Percentiles rank a stretch among this genome's conserved stretches.
These are phyloP conservation scores for Leptobrachium leishanense DNA, from an alignment of 2,113 vertebrate genomes.

Conservation along the genomic window DNA sequence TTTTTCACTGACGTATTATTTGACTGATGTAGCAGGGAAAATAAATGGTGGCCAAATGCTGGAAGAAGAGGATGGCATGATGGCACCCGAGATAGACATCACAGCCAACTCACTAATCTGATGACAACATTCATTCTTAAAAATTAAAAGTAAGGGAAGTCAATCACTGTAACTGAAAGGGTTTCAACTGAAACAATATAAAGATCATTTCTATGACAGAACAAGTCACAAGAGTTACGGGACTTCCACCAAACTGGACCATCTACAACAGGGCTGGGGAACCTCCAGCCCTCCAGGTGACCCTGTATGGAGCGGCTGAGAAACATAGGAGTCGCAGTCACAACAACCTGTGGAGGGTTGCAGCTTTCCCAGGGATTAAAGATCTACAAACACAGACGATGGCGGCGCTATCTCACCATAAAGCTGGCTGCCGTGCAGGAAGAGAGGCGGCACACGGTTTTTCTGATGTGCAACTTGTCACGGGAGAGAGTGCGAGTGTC, in stretches of 20 bases:
- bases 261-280: not conserved
- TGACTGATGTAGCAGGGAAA: no score
- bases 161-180: no score
- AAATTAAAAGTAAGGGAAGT: no score
- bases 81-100: no score
- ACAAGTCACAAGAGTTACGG: conserved; percentile 2
- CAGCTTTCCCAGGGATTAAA: not conserved
- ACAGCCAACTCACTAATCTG: no score
- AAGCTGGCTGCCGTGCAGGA: conserved; percentile 33
- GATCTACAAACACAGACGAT: conserved; percentile 10
- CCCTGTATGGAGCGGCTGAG: not conserved
- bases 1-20: no score
- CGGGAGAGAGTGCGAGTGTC: conserved; percentile 4
- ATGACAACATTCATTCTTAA: no score
- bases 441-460: conserved; percentile 41
- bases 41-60: no score
- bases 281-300: not conserved
- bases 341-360: not conserved
- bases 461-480: conserved; percentile 43
- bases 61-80: no score
- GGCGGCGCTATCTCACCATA: conserved; percentile 30
- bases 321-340: not conserved
- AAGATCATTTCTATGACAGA: conserved; percentile 8
- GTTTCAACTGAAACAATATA: no score
- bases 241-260: conserved; percentile 16